Percentiles rank a stretch among this genome's conserved stretches.
Conservation (phyloP, 2,888 invertebrate species). For the Andrena minutula region DNA sequence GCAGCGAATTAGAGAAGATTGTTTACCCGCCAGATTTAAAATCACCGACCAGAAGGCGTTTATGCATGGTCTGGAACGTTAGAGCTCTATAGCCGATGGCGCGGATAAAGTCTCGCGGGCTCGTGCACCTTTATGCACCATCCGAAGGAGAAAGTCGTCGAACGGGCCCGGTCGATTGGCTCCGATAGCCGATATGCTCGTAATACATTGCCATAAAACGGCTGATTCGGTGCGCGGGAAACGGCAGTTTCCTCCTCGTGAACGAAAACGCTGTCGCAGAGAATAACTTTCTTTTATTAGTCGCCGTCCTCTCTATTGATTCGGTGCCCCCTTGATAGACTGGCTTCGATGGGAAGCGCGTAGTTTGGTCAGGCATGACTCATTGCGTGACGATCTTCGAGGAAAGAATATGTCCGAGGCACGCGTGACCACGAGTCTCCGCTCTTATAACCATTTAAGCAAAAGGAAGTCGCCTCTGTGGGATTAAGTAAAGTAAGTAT, state of each 20-base stretch:
- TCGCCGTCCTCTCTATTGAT: constrained; percentile 13
- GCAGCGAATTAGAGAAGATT: constrained; percentile 44
- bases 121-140: neutral
- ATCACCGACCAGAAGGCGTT: constrained; percentile 17
- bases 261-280: constrained; percentile 15
- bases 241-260: constrained; percentile 21
- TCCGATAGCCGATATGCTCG: constrained; percentile 41
- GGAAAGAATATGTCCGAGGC: too few species aligned
- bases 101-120: constrained; percentile 25
- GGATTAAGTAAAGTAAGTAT: constrained; percentile 26
- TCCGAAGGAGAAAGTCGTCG: constrained; percentile 33
- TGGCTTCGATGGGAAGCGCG: neutral
- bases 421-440: neutral
- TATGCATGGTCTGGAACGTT: neutral
- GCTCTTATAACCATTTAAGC: constrained; percentile 13
- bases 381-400: too few species aligned
- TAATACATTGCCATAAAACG: constrained; percentile 49
- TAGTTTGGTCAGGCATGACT: too few species aligned
- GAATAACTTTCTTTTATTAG: constrained; percentile 45
- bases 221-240: constrained; percentile 26
- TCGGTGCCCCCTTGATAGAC: neutral
- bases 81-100: neutral
- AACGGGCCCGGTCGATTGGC: constrained; percentile 25
- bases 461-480: neutral
- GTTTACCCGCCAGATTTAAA: constrained; percentile 44